Base-by-base conservation (phyloP, 2,113 vertebrate species). In the Mormoops blainvillei region DNA sequence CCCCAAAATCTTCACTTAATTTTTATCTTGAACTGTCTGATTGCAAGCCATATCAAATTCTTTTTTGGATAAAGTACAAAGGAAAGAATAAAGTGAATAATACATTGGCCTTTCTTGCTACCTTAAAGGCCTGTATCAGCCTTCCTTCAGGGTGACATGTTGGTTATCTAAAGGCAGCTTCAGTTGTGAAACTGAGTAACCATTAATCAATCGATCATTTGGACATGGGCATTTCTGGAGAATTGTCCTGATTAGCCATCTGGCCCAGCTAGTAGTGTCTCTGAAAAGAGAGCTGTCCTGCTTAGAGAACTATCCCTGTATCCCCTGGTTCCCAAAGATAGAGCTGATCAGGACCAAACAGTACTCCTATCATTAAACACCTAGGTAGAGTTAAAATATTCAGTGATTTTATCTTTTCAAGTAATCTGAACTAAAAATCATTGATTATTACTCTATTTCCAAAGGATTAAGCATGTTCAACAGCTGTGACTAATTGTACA, bases 391-490 rank as follows among this genome's bases (percentile, higher is more conserved):
- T 74, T 45, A 45, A 74, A 43, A 74, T 28, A 74, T 74, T 74
- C 41, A 74, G 18, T 7, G 24, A 19, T 77, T 77, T 65, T 20
- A 58, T 54, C 58, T 96, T 54, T 73, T 89, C n/a, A 86, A 86
- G 73, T 94, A 86, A 67, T 82, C 50, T 84, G n/a, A 90, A 74
- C 9, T 24, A 52, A 14, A 95, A 95, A 63, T 54, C 56, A 93
- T 7, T 71, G 11, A 71, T 58, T 78, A 77, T 56, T 76, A 63
- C 5, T 43, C 58, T 87, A 36, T 52, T 92, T 89, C 24, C 16
- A 73, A 85, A 89, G 26, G 48, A 70, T 56, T 68, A 45, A 63
- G 13, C 16, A 36, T 68, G 14, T 91, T 87, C 16, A 81, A 45
- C 22, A 94, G 20, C 48, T 91, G 4, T 90, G 81, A 73, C 33